Evolutionary conservation across 2,797 vertebrate genomes (phyloP), one percentile per base, ranked within the genome.

Genomic region (Sebastes itinus): DNA sequence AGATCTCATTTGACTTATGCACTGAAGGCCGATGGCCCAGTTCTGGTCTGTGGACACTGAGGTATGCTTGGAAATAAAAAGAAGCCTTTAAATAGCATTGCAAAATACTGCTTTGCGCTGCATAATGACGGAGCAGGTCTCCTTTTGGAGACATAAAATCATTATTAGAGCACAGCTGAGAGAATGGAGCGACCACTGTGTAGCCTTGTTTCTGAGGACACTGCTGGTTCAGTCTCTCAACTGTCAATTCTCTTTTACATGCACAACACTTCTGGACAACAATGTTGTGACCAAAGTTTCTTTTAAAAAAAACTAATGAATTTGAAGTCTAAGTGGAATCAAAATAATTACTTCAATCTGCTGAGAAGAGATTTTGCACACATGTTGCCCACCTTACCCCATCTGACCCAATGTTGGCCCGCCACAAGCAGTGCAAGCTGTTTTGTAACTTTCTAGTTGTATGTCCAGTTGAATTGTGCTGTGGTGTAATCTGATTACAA

Each of bases 71-170:
- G 67, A 85, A 81, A 81, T 75, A 77, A 82, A 75, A 12, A 3
- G 8, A 52, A 74, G 64, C 49, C 79, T 77, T 46, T 30, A 89
- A 88, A 90, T 87, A 88, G 69, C 59, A 74, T 3, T 63, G n/a
- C 81, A 75, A 83, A 83, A 76, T 74, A 76, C 78, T 69, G 74
- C 63, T 81, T 76, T 81, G 67, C 60, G 20, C 61, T 75, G 61
- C 49, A 73, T 87, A 87, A 89, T 88, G 79, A 89, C 73, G 75
- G 84, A 83, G 82, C 38, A 76, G 33, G 49, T 60, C 60, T 81
- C 8, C 30, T 70, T 80, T 84, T 68, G 25, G 80, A 35, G 80
- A 77, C 62, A 72, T 64, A 62, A 85, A 80, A 80, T 83, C 28
- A 64, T 60, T 77, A 74, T 87, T 79, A 74, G 63, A 73, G 38